Base-by-base conservation (phyloP, 2,113 vertebrate genomes). In the Motacilla alba region DNA sequence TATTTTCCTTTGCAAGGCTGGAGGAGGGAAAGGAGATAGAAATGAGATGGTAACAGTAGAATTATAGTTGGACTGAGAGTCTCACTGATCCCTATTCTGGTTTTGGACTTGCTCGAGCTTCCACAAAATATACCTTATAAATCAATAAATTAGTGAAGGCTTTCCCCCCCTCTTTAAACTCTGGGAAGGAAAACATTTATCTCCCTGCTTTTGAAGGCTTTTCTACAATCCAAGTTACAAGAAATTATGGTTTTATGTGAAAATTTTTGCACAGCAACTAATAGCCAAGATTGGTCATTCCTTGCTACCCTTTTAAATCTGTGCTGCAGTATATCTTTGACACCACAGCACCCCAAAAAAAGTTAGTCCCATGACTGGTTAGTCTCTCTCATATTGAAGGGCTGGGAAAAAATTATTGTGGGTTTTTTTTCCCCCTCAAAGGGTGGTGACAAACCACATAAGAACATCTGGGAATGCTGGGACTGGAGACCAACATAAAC, bases 401-500 rank as follows among this genome's bases (percentile, higher is more conserved):
- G 18, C 33, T 35, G 21, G 10, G 23, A 3, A 10, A 14, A 73
- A 73, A 49, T 77, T 37, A 10, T 13, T 52, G 18, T 33, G 46
- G 6, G 7, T 35, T 22, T 24, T 23, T 63, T 46, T 46, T 6
- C 2, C 14, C 9, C 4, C 28, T 27, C 15, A 13, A 15, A 88
- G 7, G 28, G n/a, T 4, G 3, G 23, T 47, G 28, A 52, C 31
- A 66, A 69, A 68, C 14, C 3, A 1, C 12, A 0, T 2, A 46
- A 26, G 64, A 70, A 83, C 13, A 16, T 52, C 27, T 53, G 44
- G 35, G 50, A 80, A 60, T 44, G 9, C 30, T 69, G 68, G 6
- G 31, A 41, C 22, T 22, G 23, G 21, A 73, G 11, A n/a, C 10
- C 9, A 73, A 19, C 7, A 17, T 2, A 63, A 67, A 28, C 28